phyloP scores from a whole-genome alignment of 2,888 invertebrate species.

The Omphaloscelis lunosa region DNA sequence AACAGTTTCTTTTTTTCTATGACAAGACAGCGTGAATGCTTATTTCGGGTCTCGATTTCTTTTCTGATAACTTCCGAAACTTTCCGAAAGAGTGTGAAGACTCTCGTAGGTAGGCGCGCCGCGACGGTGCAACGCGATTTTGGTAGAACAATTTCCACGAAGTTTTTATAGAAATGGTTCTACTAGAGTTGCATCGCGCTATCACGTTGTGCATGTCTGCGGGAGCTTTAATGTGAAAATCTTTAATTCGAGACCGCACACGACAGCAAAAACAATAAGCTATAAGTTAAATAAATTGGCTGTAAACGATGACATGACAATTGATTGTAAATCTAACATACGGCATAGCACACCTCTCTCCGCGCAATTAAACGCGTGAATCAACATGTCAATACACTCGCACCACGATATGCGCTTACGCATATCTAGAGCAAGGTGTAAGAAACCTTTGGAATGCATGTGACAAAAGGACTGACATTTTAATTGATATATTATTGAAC shows the following conservation, averaged over 20 bases:
- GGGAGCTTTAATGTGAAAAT: neutral
- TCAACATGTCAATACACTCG: constrained; percentile 54
- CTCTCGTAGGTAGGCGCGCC: neutral
- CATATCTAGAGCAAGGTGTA: constrained; percentile 28
- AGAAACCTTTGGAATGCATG: neutral
- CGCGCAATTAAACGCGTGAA: constrained; percentile 44
- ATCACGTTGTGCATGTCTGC: neutral
- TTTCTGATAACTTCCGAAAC: neutral
- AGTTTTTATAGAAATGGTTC: neutral
- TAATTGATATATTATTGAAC: neutral
- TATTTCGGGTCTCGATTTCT: neutral
- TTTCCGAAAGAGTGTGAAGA: neutral
- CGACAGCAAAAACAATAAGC: constrained; percentile 23
- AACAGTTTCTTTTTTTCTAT: neutral
- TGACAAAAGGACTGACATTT: neutral
- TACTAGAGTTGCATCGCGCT: neutral
- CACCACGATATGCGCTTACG: constrained; percentile 47
- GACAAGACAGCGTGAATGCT: neutral
- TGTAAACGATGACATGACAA: constrained; percentile 41
- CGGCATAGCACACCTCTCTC: constrained; percentile 31
- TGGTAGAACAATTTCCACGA: neutral
- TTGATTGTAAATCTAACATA: constrained; percentile 53
- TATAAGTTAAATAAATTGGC: constrained; percentile 23
- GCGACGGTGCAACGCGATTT: neutral
- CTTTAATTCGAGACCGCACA: constrained; percentile 10